A percentile compares a stretch with the other conserved stretches of the same genome.
Conservation (phyloP, 2,888 invertebrate species). For the Drosophila antonietae region DNA sequence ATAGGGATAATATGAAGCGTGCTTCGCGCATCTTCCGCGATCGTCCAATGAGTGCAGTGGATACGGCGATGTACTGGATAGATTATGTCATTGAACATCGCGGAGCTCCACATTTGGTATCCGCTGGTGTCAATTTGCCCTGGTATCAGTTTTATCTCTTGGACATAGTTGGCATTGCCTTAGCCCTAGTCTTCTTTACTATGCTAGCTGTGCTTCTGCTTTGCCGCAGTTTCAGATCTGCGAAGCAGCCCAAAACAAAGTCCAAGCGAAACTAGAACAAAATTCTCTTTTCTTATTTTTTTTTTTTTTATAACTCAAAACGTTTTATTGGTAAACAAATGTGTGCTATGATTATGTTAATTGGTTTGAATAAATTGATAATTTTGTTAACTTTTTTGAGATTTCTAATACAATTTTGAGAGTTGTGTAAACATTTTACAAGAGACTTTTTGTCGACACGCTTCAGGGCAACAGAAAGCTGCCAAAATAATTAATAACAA, state of each 20-base stretch:
- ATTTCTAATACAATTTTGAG: conserved; percentile 54
- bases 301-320: conserved; percentile 45
- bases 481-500: conserved; percentile 71
- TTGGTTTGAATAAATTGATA: conserved; percentile 25
- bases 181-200: conserved; percentile 32
- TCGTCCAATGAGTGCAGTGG: conserved; percentile 76
- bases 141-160: conserved; percentile 83
- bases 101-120: conserved; percentile 81
- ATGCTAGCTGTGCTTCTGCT: conserved; percentile 20
- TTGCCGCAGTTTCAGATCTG: conserved; percentile 13
- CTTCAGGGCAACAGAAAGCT: conserved; percentile 69
- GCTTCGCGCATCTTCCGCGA: conserved; percentile 80
- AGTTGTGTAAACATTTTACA: conserved; percentile 20
- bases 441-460: conserved; percentile 24
- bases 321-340: conserved; percentile 60
- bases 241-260: conserved; percentile 19
- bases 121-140: conserved; percentile 73
- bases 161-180: conserved; percentile 67
- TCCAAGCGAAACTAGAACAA: not conserved
- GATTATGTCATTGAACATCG: conserved; percentile 83
- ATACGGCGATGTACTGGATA: conserved; percentile 83
- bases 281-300: not conserved
- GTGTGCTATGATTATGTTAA: conserved; percentile 51
- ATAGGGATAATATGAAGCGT: conserved; percentile 69
- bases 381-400: conserved; percentile 3